Evolutionary conservation across 2,113 vertebrate genomes (phyloP).

Genomic region (Lasiurus borealis): DNA sequence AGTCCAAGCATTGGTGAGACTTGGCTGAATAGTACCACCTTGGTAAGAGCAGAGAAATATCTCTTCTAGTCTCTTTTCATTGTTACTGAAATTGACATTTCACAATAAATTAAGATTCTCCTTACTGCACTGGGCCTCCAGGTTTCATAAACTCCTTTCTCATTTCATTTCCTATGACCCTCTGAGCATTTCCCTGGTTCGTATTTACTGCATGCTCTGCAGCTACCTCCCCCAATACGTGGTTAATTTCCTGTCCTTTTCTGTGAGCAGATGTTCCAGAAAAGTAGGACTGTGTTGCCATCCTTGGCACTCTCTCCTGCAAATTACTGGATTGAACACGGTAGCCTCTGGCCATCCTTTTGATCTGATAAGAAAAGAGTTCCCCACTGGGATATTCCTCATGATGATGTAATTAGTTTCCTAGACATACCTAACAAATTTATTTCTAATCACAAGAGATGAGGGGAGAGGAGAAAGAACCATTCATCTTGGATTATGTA

Average conservation of each 20-base stretch:
- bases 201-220: not conserved
- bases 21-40: not conserved
- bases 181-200: not conserved
- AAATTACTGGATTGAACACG: constrained; percentile 66
- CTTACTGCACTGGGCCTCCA: not conserved
- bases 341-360: constrained; percentile 77
- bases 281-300: not conserved
- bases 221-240: constrained; percentile 40
- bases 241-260: constrained; percentile 65
- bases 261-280: constrained; percentile 65
- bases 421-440: constrained; percentile 62
- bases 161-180: not conserved
- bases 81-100: not conserved
- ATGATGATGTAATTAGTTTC: constrained; percentile 67
- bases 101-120: not conserved
- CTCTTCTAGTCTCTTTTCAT: not conserved
- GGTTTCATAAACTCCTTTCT: not conserved
- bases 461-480: constrained; percentile 1
- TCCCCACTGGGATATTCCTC: constrained; percentile 68
- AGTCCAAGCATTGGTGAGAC: not conserved
- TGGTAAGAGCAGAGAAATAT: not conserved
- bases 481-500: not conserved
- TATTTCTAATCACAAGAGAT: constrained; percentile 54
- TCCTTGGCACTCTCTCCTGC: constrained; percentile 56
- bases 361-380: constrained; percentile 78